Evolutionary conservation across 2,888 invertebrate genomes (phyloP).

Genomic region (Agrochola lota): DNA sequence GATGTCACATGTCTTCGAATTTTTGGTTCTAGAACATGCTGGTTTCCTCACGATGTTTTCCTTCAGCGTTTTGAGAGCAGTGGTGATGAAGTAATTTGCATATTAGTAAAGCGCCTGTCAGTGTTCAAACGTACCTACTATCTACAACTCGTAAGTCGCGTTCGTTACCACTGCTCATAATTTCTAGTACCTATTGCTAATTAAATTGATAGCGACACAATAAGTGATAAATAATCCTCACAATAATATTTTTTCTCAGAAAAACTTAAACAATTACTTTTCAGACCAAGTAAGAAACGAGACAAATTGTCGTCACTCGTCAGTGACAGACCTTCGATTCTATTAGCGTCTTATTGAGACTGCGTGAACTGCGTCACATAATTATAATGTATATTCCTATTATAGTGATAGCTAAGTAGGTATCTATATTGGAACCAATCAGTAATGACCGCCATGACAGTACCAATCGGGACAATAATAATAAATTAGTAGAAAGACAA

Average conservation of each 20-base stretch:
- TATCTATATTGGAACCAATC: conserved; percentile 1
- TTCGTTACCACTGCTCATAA: background rate
- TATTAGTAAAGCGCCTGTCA: too few relatives aligned
- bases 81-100: too few relatives aligned
- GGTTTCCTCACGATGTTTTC: too few relatives aligned
- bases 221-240: background rate
- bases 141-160: too few relatives aligned
- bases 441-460: background rate
- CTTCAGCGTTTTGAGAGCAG: too few relatives aligned
- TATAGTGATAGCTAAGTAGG: background rate
- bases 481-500: conserved; percentile 8
- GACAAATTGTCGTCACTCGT: conserved; percentile 25
- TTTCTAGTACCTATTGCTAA: conserved; percentile 7
- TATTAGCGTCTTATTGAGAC: conserved; percentile 38
- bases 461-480: conserved; percentile 7
- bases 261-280: conserved; percentile 7
- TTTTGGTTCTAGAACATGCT: too few relatives aligned
- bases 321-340: conserved; percentile 32
- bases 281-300: conserved; percentile 17
- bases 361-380: conserved; percentile 20
- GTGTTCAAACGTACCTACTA: too few relatives aligned
- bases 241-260: background rate
- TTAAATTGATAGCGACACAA: conserved; percentile 36
- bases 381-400: conserved; percentile 1
- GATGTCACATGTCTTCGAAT: too few relatives aligned